These are phyloP conservation scores for Aradus depressus DNA, from an alignment of 2,888 invertebrate genomes.

Conservation along the genomic window DNA sequence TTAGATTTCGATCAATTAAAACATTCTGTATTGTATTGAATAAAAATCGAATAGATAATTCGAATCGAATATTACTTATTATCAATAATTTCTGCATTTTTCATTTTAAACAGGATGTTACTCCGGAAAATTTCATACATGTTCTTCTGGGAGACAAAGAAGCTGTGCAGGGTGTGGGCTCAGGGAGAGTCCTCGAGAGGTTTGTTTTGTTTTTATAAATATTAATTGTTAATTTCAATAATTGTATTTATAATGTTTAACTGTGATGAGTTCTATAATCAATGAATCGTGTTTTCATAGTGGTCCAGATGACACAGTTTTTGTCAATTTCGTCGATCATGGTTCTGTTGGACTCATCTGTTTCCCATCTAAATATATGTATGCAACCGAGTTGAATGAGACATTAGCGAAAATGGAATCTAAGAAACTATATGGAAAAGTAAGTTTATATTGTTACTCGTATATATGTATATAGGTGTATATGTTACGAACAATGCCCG, in stretches of 20 bases:
- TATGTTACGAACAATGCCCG: too few relatives aligned
- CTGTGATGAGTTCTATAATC: too few relatives aligned
- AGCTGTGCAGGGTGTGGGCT: slow-evolving; percentile 40
- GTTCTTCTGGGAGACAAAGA: slow-evolving; percentile 42
- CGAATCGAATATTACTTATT: too few relatives aligned
- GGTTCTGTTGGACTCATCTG: slow-evolving; percentile 46
- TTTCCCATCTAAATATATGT: slow-evolving; percentile 39
- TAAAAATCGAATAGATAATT: too few relatives aligned
- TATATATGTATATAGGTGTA: too few relatives aligned
- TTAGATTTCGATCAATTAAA: too few relatives aligned
- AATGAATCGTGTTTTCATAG: too few relatives aligned
- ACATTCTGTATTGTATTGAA: too few relatives aligned
- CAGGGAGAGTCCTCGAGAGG: slow-evolving; percentile 40
- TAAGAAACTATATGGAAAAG: slow-evolving; percentile 39
- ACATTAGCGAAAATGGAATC: slow-evolving; percentile 38
- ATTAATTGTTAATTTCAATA: too few relatives aligned
- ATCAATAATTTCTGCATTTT: too few relatives aligned
- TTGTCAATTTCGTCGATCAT: slow-evolving; percentile 50
- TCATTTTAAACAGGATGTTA: slow-evolving; percentile 15
- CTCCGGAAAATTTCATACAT: slow-evolving; percentile 38
- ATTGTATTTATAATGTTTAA: too few relatives aligned
- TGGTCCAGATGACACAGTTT: slow-evolving; percentile 36
- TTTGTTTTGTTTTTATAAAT: slow-evolving; percentile 23
- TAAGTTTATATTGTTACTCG: too few relatives aligned
- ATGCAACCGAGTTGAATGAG: slow-evolving; percentile 32